phyloP scores from a whole-genome alignment of 2,113 vertebrate species.

The Antidorcas marsupialis region DNA sequence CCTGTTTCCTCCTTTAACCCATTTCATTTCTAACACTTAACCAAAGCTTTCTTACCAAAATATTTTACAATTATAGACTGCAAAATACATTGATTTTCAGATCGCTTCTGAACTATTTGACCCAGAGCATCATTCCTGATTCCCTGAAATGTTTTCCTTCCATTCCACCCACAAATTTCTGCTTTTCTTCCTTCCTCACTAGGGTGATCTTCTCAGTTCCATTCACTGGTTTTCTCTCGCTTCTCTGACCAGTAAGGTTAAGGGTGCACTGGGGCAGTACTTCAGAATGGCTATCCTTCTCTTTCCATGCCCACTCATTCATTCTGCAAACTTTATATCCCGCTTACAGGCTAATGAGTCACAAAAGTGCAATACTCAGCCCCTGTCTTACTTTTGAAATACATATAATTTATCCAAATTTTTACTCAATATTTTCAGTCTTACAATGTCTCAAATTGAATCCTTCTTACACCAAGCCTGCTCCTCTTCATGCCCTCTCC shows the following conservation, averaged over 20 bases:
- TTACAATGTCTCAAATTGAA: neutral
- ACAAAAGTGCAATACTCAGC: neutral
- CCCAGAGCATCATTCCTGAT: neutral
- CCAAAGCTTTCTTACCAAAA: neutral
- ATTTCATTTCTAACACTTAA: neutral
- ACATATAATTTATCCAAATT: neutral
- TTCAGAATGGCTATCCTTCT: neutral
- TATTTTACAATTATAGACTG: neutral
- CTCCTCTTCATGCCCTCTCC: neutral
- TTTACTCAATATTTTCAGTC: neutral
- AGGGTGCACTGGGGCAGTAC: neutral
- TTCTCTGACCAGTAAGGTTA: neutral
- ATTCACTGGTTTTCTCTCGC: neutral
- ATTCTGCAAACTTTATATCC: neutral
- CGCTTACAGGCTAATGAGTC: neutral
- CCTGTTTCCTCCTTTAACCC: neutral
- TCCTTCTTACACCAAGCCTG: neutral
- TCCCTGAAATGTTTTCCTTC: neutral
- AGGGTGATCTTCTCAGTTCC: neutral
- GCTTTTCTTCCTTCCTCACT: neutral
- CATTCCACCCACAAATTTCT: neutral
- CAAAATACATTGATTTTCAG: neutral
- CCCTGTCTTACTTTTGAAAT: neutral
- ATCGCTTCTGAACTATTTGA: neutral
- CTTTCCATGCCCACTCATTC: neutral